phyloP scores from a whole-genome alignment of 1,140 invertebrate species.

The Adelges cooleyi region DNA sequence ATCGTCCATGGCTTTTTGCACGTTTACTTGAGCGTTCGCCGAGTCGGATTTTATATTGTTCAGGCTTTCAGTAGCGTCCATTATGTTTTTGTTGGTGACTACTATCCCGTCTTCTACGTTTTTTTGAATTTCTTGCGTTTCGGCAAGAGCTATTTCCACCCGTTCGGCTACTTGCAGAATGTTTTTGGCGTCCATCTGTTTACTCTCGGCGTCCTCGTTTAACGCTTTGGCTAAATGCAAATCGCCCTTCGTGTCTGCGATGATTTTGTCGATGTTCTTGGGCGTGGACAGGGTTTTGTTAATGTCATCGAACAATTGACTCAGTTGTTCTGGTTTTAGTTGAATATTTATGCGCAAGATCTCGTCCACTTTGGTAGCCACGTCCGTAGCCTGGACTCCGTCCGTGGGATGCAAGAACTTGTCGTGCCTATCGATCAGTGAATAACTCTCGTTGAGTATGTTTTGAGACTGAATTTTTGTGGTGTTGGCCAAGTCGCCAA shows the following conservation, averaged over 20 bases:
- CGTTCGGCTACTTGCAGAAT: conserved; percentile 46
- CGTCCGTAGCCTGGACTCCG: conserved; percentile 66
- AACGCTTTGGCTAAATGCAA: conserved; percentile 58
- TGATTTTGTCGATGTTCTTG: conserved; percentile 80
- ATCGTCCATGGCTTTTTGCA: conserved; percentile 55
- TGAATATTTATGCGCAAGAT: conserved; percentile 43
- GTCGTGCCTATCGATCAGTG: conserved; percentile 55
- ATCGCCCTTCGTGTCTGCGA: conserved; percentile 70
- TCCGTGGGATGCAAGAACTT: conserved; percentile 57
- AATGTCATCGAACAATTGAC: conserved; percentile 66
- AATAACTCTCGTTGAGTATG: conserved; percentile 43
- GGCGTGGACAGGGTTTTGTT: conserved; percentile 72
- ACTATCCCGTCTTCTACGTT: conserved; percentile 65
- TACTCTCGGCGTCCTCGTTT: conserved; percentile 60
- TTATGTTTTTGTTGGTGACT: conserved; percentile 66
- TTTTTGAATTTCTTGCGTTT: conserved; percentile 63
- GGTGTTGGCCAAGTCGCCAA: conserved; percentile 44
- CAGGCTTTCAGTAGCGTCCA: conserved; percentile 60
- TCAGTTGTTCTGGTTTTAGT: conserved; percentile 73
- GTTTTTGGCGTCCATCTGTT: conserved; percentile 50
- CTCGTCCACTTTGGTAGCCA: conserved; percentile 62
- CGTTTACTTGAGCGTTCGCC: conserved; percentile 56
- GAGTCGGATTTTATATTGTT: conserved; percentile 54
- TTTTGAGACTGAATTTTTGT: conserved; percentile 48
- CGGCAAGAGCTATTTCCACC: conserved; percentile 48